Conservation (phyloP, 2,113 vertebrate species). For the Megaceryle maxima region DNA sequence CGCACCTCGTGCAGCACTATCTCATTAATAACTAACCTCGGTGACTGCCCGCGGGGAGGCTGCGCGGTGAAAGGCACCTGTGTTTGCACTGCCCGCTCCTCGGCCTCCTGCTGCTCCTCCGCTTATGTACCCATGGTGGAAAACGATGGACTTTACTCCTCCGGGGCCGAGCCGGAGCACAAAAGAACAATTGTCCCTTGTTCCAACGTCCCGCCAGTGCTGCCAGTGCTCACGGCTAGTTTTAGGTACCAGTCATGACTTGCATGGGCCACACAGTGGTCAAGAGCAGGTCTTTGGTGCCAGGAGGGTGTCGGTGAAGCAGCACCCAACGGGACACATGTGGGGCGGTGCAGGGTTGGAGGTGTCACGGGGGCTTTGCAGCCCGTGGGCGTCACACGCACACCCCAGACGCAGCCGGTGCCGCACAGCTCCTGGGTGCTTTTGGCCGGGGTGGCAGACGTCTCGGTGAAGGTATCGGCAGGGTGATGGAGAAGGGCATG, state of each 20-base stretch:
- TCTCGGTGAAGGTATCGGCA: not conserved
- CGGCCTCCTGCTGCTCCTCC: not conserved
- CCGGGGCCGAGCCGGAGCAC: not conserved
- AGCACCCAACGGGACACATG: rapidly evolving
- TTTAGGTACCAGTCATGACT: rapidly evolving
- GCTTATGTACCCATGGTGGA: not conserved
- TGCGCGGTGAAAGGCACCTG: not conserved
- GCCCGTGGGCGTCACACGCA: too few species aligned
- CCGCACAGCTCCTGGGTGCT: rapidly evolving
- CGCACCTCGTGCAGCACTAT: not conserved
- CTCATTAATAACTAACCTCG: not conserved
- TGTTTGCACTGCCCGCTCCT: not conserved
- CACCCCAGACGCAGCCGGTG: too few species aligned
- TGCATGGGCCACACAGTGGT: not conserved
- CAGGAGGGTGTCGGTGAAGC: rapidly evolving
- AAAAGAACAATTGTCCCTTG: not conserved
- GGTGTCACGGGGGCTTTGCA: not conserved
- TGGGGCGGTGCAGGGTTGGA: not conserved
- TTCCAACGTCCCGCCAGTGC: not conserved
- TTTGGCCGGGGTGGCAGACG: not conserved
- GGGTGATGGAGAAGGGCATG: not conserved
- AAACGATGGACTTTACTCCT: conserved; percentile 22
- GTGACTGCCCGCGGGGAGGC: not conserved
- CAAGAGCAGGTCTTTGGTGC: not conserved
- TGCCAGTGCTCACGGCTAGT: rapidly evolving